Base-by-base conservation (phyloP, 2,113 vertebrate species). In the Centropus bengalensis region DNA sequence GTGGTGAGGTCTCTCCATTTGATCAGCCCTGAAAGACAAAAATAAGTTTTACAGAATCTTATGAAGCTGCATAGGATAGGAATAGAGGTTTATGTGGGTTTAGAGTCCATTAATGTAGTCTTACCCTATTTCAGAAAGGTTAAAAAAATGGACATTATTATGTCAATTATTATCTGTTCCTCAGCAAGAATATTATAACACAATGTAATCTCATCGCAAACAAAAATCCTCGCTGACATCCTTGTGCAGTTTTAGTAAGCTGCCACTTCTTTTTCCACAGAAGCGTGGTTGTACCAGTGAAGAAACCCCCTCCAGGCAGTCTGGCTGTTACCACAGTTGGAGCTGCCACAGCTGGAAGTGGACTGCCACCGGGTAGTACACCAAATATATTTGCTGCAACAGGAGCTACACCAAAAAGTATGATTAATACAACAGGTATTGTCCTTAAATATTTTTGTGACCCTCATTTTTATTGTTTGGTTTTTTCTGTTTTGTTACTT, bases 361-460 rank as follows among this genome's bases (percentile, higher is more conserved):
- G 98, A 24, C 95, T 98, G 94, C 97, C 98, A 45, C 97, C 98
- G 63, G 98, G 98, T 97, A 99, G 98, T 96, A 98, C 98, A 49
- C 98, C 99, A 84, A 99, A 99, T 97, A 98, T 99, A 97, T 99
- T 99, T 96, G 98, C 99, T 97, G 98, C 99, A 49, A 96, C 98
- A 86, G 98, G 99, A 94, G 97, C 98, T 91, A 98, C 98, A 91
- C 98, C 99, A 96, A 99, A 99, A 98, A 99, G 99, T 98, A 99
- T 99, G 99, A 99, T 99, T 98, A 99, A 99, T 98, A 99, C 99
- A 97, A 98, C 98, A 98, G 98, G 98, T 98, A 98, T 98, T 93
- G 98, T 97, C 96, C 96, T 97, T 97, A 96, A 91, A 97, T 98
- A 98, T 97, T 98, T 96, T 98, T 97, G 97, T 98, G 97, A 92